Evolutionary conservation across 2,888 invertebrate species (phyloP).

Genomic region (Dryadula phaetusa): DNA sequence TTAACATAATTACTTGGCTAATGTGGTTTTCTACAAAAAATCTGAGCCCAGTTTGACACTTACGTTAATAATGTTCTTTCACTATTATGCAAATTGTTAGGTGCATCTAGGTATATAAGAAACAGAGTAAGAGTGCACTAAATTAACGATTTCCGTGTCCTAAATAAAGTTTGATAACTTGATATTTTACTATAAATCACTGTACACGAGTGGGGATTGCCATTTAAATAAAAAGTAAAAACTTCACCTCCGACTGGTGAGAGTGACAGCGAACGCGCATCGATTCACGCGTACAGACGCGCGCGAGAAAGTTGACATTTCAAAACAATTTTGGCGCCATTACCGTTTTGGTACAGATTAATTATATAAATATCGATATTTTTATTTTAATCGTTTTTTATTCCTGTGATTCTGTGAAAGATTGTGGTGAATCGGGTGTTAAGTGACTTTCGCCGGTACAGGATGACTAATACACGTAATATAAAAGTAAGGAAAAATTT

Average conservation of each 20-base stretch:
- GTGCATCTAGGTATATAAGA: conserved; percentile 10
- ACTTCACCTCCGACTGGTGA: conserved; percentile 64
- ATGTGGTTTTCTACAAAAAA: conserved; percentile 16
- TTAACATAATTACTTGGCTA: background rate
- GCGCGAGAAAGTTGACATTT: conserved; percentile 65
- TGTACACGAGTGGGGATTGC: conserved; percentile 67
- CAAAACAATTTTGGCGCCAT: conserved; percentile 55
- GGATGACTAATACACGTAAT: conserved; percentile 72
- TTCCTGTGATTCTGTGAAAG: conserved; percentile 52
- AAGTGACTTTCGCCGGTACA: conserved; percentile 69
- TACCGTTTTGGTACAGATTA: conserved; percentile 25
- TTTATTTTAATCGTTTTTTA: conserved; percentile 39
- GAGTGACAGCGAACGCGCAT: conserved; percentile 69
- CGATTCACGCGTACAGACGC: conserved; percentile 58
- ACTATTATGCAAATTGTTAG: conserved; percentile 15
- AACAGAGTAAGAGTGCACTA: conserved; percentile 13
- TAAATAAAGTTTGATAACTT: conserved; percentile 68
- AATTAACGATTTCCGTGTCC: conserved; percentile 48
- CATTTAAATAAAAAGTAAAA: conserved; percentile 79
- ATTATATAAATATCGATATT: conserved; percentile 23
- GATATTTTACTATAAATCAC: conserved; percentile 68
- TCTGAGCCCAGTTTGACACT: background rate
- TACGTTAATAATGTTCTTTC: conserved; percentile 15
- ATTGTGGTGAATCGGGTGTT: conserved; percentile 59
- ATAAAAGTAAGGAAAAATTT: conserved; percentile 59